Evolutionary conservation across 2,113 vertebrate species (phyloP), one percentile per base, ranked within the genome.

Genomic region (Ophthalmolycus amberensis): DNA sequence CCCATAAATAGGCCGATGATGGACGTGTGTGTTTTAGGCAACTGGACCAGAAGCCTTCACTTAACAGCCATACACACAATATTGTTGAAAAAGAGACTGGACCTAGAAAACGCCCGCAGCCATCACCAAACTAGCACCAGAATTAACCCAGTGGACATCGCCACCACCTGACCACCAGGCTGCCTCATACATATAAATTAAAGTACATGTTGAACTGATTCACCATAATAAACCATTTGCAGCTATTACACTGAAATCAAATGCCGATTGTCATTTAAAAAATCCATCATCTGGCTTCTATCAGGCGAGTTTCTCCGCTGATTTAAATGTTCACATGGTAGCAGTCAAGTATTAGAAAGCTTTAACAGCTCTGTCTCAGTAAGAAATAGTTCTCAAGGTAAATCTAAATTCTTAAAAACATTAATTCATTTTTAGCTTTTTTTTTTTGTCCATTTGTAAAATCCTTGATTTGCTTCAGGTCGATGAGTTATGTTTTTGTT

Each of bases 381-480:
- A 46, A 60, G 27, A 79, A 52, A 32, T 11, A 6, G 56, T 64
- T 74, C 67, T 74, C 16, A 42, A 67, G 69, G 37, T 74, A 70
- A 60, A 71, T 72, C 20, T 25, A 25, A 25, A 25, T 25, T 25
- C 25, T 25, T 25, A 25, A 25, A 25, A 25, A 25, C 25, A 25
- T 25, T 25, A 25, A 25, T 25, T 25, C 25, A 56, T 52, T 22
- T 29, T 29, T 29, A 29, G 29, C 32, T 52, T 22, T 34, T 46
- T 60, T 50, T 29, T 46, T 18, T 44, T 42, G 64, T 32, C 44
- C 16, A 22, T 48, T 68, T 32, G 16, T 50, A 20, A 70, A 75
- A 37, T 12, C 12, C n/a, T 77, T 74, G 44, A 40, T 32, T 75
- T 71, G 40, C 63, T 65, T 60, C 40, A 73, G 73, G 22, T 79